Conservation (phyloP, 2,888 invertebrate genomes). For the Melanchra persicariae region DNA sequence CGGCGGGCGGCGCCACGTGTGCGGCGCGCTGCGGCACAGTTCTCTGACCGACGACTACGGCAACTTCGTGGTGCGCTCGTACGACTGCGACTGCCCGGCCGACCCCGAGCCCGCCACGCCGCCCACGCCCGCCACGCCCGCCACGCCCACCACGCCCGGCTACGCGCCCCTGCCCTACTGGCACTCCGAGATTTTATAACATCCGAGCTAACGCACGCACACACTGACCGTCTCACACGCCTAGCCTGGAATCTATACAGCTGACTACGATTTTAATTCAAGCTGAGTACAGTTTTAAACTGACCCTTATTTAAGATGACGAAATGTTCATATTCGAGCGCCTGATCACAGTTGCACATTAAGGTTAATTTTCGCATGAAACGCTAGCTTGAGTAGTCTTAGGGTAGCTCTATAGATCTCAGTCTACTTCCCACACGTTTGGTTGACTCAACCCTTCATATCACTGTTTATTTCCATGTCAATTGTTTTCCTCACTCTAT, state of each 20-base stretch:
- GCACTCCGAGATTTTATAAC: constrained; percentile 76
- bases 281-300: not conserved
- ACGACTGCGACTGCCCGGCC: constrained; percentile 86
- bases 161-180: constrained; percentile 69
- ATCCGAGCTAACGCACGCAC: constrained; percentile 40
- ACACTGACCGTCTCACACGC: constrained; percentile 8
- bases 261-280: not conserved
- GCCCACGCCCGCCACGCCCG: constrained; percentile 36
- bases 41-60: constrained; percentile 90
- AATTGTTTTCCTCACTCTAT: constrained; percentile 56
- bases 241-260: not conserved
- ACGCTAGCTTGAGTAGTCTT: not conserved
- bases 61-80: constrained; percentile 86
- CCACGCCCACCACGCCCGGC: constrained; percentile 32
- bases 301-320: not conserved
- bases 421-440: constrained; percentile 16
- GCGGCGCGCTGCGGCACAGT: constrained; percentile 84
- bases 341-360: not conserved
- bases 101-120: constrained; percentile 46
- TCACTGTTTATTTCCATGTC: constrained; percentile 59
- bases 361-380: not conserved
- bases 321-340: not conserved
- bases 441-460: constrained; percentile 49
- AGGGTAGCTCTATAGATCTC: not conserved
- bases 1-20: constrained; percentile 83